A percentile compares a stretch with the other conserved stretches of the same genome.
phyloP scores from a whole-genome alignment of 2,113 vertebrate genomes.

The Malurus cyaneus region DNA sequence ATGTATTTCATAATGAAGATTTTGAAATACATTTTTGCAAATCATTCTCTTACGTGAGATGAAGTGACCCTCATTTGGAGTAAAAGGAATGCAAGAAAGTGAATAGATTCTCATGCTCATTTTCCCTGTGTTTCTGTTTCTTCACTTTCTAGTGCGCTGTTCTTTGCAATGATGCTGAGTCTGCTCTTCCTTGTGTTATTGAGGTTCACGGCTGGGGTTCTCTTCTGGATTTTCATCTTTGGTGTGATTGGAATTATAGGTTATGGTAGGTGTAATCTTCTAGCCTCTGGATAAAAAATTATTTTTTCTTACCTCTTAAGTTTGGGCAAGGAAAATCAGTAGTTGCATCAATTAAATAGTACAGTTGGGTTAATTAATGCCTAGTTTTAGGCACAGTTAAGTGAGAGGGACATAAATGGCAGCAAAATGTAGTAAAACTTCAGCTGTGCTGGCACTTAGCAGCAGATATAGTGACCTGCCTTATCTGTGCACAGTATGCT shows the following conservation, averaged over 20 bases:
- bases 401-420: background rate
- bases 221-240: constrained; percentile 90
- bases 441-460: background rate
- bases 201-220: constrained; percentile 86
- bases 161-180: constrained; percentile 90
- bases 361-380: background rate
- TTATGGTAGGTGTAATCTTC: constrained; percentile 80
- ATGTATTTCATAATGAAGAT: background rate
- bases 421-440: background rate
- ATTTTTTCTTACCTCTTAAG: background rate
- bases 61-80: background rate
- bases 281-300: background rate
- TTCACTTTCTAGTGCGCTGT: constrained; percentile 80
- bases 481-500: background rate
- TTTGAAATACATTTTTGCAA: background rate
- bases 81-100: background rate
- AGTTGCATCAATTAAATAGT: background rate
- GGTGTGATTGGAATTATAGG: constrained; percentile 83
- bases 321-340: background rate
- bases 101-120: background rate
- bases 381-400: background rate
- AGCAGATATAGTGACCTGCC: background rate
- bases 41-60: background rate
- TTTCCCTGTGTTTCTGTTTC: background rate
- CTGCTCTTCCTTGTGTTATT: constrained; percentile 89